A percentile compares a stretch with the other conserved stretches of the same genome.
phyloP scores from a whole-genome alignment of 2,113 vertebrate genomes.

The Holacanthus passer region DNA sequence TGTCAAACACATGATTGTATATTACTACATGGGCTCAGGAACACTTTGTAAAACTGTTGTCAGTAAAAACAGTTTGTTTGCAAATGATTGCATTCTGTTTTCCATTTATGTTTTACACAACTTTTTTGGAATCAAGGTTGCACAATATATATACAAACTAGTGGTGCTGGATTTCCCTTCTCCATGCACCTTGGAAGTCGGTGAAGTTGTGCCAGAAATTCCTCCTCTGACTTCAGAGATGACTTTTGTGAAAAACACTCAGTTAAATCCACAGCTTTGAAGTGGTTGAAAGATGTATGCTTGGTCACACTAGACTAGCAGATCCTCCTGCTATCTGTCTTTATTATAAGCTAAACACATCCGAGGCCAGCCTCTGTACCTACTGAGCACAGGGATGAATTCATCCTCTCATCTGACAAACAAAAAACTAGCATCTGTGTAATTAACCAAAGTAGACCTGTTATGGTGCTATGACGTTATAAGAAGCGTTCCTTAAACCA shows the following conservation, averaged over 20 bases:
- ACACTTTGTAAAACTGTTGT: too few relatives aligned
- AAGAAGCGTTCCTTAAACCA: too few relatives aligned
- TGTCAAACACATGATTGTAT: too few relatives aligned
- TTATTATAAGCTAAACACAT: neutral
- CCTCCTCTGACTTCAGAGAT: neutral
- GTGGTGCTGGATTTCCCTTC: neutral
- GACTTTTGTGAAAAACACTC: neutral
- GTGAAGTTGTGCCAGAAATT: neutral
- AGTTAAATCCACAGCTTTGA: neutral
- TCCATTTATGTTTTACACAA: too few relatives aligned
- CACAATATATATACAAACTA: too few relatives aligned
- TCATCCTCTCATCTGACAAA: neutral
- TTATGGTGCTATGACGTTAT: neutral
- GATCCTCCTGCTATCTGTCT: neutral
- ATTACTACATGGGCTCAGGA: too few relatives aligned
- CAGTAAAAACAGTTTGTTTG: too few relatives aligned
- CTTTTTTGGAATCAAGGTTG: too few relatives aligned
- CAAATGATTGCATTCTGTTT: too few relatives aligned
- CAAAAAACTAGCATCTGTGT: too few relatives aligned
- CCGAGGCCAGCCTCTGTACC: neutral
- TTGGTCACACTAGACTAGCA: neutral
- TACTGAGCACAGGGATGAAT: neutral
- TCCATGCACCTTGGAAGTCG: too few relatives aligned
- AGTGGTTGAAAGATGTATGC: neutral
- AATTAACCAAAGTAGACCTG: too few relatives aligned